Evolutionary conservation across 2,888 invertebrate species (phyloP), one percentile per base, ranked within the genome.

Genomic region (Scaptomyza parva): DNA sequence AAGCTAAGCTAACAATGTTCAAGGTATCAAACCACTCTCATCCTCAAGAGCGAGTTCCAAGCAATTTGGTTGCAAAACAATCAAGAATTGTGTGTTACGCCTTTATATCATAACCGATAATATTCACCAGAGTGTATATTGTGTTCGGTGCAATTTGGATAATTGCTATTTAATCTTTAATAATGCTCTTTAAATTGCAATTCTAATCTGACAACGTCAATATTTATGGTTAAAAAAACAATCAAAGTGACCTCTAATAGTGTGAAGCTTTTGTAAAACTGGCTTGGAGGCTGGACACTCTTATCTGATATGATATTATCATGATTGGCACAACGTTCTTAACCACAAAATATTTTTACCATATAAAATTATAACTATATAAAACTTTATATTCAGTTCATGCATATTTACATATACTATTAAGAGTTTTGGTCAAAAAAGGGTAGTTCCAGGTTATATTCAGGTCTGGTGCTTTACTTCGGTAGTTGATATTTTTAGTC

Each of bases 191-290:
- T 35, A 30, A 74, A 76, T 74, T 62, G 62, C 74, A 76, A 74
- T 76, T 71, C 77, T 62, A 71, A 74, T 74, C 70, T 59, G 55
- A 76, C 41, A 62, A 67, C 61, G 54, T 62, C 62, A 58, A 53
- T 65, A 60, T 57, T 39, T 51, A 65, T 37, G 53, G 53, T 43
- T 18, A 37, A 26, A 5, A 11, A 35, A 14, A 35, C 3, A 3
- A 35, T 8, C 54, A 62, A 62, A 67, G n/a, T 62, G 71, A 71
- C 61, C 72, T 57, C 48, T 43, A 52, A 61, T 74, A 53, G 60
- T 17, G 44, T 17, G 44, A 35, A 52, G 37, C 33, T 59, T 30
- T 33, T 59, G 59, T 59, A 76, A 62, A 62, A 41, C 55, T 28
- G 54, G 17, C 40, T 65, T 43, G 22, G 45, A 76, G 48, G 51